Percentiles rank a stretch among this genome's conserved stretches.
Conservation (phyloP, 2,797 vertebrate species). For the Siniperca obscura region DNA sequence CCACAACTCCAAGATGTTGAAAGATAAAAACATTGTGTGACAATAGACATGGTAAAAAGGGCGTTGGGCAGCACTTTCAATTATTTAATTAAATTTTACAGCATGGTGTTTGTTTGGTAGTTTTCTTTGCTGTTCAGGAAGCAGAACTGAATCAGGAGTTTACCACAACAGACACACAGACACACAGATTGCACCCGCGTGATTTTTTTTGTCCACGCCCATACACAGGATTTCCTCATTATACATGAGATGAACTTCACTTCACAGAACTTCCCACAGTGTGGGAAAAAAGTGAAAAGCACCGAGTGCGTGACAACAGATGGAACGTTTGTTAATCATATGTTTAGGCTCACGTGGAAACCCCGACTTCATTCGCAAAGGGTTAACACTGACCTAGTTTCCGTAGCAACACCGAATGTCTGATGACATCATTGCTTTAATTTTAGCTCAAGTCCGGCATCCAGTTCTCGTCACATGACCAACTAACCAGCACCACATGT, state of each 20-base stretch:
- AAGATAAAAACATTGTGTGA: slow-evolving; percentile 6
- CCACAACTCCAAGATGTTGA: slow-evolving; percentile 2
- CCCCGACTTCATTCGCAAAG: slow-evolving; percentile 68
- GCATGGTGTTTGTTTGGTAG: neutral
- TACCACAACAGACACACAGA: slow-evolving; percentile 55
- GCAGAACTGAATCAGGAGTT: slow-evolving; percentile 47
- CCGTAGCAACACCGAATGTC: slow-evolving; percentile 83
- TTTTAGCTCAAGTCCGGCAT: slow-evolving; percentile 79
- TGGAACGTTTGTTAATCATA: slow-evolving; percentile 69
- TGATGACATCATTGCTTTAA: slow-evolving; percentile 85
- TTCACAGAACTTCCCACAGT: slow-evolving; percentile 40
- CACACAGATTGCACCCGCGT: slow-evolving; percentile 32
- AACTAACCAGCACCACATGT: slow-evolving; percentile 37
- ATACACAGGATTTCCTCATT: slow-evolving; percentile 75
- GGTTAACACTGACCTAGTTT: slow-evolving; percentile 87
- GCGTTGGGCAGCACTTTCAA: neutral
- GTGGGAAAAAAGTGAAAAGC: slow-evolving; percentile 44
- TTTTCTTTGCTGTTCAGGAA: slow-evolving; percentile 61
- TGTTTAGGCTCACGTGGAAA: slow-evolving; percentile 69
- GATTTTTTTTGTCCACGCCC: slow-evolving; percentile 49
- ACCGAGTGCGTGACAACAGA: slow-evolving; percentile 40
- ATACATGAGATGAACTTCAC: slow-evolving; percentile 36
- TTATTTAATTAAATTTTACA: slow-evolving; percentile 37
- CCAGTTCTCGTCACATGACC: slow-evolving; percentile 75
- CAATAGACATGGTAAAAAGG: neutral